Base-by-base conservation (phyloP, 2,888 invertebrate genomes). In the Eupsilia transversa region DNA sequence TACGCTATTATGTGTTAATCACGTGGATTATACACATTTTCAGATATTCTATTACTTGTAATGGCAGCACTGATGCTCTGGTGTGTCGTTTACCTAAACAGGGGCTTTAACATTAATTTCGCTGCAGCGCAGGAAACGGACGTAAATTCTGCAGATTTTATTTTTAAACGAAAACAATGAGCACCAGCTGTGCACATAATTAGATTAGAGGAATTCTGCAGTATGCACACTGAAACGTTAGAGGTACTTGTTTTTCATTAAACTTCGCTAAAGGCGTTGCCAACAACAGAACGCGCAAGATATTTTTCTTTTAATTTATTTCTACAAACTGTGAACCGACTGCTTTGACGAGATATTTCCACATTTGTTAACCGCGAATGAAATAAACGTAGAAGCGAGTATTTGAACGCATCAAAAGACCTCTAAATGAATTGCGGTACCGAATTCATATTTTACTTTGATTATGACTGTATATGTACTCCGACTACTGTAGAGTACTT, bases 181-280 rank as follows among this genome's bases (percentile, higher is more conserved):
- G 83, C 79, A 76, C 85, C 91, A 89, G 88, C 90, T 91, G 89
- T 80, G 82, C 73, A 66, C 88, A 86, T 92, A 93, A 94, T 93
- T 91, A 91, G 88, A 92, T 93, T 91, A 92, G 88, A 89, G 78
- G 77, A 87, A 91, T 89, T 87, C 88, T 87, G 90, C 89, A 86
- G 87, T 87, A 88, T 91, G 90, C 90, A 87, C 86, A 77, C 81
- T 71, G 86, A 83, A 86, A 87, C 87, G 89, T 89, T 90, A 90
- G 90, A 90, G 87, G 89, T 89, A 88, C 89, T 82, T 82, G 84
- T 86, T 88, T 90, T 91, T 92, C 90, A 93, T 93, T 93, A 92
- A 93, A 92, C 89, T 92, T 91, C 78, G 85, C 90, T 89, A 90
- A 91, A 90, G 86, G 82, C 86, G 85, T 89, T 89, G 89, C 88